Conservation (phyloP, 2,113 vertebrate genomes). For the Passer domesticus region DNA sequence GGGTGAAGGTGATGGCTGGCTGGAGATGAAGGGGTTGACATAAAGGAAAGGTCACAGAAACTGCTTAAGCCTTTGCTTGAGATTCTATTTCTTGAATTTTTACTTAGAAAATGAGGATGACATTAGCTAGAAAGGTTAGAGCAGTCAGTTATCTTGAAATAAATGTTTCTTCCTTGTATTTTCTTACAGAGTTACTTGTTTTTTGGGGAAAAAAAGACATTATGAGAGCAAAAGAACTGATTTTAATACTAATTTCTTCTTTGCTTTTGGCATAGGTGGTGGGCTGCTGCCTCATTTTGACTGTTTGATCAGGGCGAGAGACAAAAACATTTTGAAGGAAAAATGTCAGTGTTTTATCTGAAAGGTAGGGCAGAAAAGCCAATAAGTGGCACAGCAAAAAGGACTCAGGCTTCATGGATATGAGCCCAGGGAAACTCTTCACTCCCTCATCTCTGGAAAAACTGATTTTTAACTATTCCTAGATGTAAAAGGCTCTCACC, state of each 20-base stretch:
- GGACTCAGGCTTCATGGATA: background rate
- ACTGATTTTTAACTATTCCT: background rate
- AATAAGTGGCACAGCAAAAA: background rate
- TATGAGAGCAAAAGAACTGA: background rate
- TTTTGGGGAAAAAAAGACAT: background rate
- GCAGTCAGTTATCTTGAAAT: background rate
- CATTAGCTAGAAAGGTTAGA: background rate
- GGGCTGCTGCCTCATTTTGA: background rate
- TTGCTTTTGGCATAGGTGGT: background rate
- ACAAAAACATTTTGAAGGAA: background rate
- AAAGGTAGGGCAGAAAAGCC: background rate
- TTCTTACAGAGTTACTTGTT: background rate
- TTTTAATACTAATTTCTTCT: background rate
- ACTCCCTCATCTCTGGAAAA: background rate
- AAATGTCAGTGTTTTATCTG: background rate
- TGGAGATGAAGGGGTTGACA: background rate
- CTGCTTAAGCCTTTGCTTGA: background rate
- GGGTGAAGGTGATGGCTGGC: too few species aligned
- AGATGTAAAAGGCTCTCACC: background rate
- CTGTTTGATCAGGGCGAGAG: background rate
- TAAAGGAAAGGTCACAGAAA: background rate
- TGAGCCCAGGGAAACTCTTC: background rate
- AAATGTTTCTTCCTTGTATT: background rate
- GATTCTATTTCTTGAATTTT: background rate
- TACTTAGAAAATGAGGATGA: background rate